Evolutionary conservation across 2,888 invertebrate species (phyloP), one percentile per base, ranked within the genome.

Genomic region (Julus scanicus): DNA sequence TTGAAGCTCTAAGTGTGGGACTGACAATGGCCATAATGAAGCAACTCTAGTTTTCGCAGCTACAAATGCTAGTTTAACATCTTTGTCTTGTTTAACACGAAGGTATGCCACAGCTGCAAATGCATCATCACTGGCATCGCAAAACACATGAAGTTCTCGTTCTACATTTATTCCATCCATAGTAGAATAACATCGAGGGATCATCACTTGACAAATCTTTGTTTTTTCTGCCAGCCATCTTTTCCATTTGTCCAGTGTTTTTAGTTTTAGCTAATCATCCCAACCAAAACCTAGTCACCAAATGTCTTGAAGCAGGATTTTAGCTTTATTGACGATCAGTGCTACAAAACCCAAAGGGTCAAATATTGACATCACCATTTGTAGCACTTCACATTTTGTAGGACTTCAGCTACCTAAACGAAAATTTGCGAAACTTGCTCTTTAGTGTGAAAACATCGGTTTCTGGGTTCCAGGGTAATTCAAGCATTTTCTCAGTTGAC

Each of bases 321-420:
- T 85, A 0, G 40, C 85, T 20, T 85, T 85, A 13, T 39, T 11
- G 8, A 48, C 13, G 1, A 85, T 9, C 1, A 8, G 85, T n/a
- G 85, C 44, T 1, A 85, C n/a, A n/a, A 44, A 85, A 20, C 85
- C 85, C n/a, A 85, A 48, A 1, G 85, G 85, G 20, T 85, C 85
- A 40, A 85, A 85, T 3, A 85, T 20, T 3, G 44, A 48, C 48
- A 48, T 20, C 5, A 85, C 85, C 1, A n/a, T 9, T 8, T n/a
- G 2, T 2, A 85, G 9, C 20, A 85, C 48, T 9, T 48, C 20
- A 3, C 13, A 4, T 39, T 84, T 84, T 6, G 85, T 85, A 0
- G 29, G 29, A 29, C n/a, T 20, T 17, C 71, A 8, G 20, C 29
- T 71, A n/a, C n/a, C n/a, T n/a, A n/a, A n/a, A n/a, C n/a, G 29